phyloP scores from a whole-genome alignment of 2,113 vertebrate species.

The Perca schrenkii region DNA sequence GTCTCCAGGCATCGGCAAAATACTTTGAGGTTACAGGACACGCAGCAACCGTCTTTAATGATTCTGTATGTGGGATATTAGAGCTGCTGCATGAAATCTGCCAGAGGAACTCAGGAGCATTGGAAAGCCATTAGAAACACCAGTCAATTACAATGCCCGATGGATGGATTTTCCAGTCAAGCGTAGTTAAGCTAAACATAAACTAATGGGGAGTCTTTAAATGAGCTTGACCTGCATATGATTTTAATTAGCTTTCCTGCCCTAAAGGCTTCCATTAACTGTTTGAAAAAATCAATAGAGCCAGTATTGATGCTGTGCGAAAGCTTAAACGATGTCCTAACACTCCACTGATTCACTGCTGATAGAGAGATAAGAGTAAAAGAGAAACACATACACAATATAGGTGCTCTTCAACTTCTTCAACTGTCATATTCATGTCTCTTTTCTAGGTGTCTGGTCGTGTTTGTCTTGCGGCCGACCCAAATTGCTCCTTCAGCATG shows the following conservation, averaged over 20 bases:
- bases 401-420: constrained; percentile 60
- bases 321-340: constrained; percentile 81
- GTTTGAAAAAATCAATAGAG: constrained; percentile 83
- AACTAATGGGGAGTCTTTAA: constrained; percentile 86
- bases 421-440: constrained; percentile 57
- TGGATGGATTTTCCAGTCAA: constrained; percentile 83
- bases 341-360: constrained; percentile 69
- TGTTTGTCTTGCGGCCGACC: constrained; percentile 34
- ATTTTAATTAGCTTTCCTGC: constrained; percentile 86
- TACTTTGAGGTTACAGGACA: constrained; percentile 58
- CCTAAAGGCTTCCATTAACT: constrained; percentile 86
- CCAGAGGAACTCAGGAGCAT: constrained; percentile 73
- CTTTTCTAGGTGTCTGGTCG: constrained; percentile 29
- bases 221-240: constrained; percentile 85
- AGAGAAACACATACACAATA: constrained; percentile 49
- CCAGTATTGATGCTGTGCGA: constrained; percentile 75
- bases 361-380: constrained; percentile 63
- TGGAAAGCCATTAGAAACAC: constrained; percentile 81
- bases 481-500: constrained; percentile 34
- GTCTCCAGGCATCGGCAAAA: constrained; percentile 37
- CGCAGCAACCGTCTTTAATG: constrained; percentile 60
- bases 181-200: constrained; percentile 82
- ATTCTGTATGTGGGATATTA: constrained; percentile 65
- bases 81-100: constrained; percentile 58
- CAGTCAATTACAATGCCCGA: constrained; percentile 80